phyloP scores from a whole-genome alignment of 2,113 vertebrate genomes.

The Mesembrinibis cayennensis region DNA sequence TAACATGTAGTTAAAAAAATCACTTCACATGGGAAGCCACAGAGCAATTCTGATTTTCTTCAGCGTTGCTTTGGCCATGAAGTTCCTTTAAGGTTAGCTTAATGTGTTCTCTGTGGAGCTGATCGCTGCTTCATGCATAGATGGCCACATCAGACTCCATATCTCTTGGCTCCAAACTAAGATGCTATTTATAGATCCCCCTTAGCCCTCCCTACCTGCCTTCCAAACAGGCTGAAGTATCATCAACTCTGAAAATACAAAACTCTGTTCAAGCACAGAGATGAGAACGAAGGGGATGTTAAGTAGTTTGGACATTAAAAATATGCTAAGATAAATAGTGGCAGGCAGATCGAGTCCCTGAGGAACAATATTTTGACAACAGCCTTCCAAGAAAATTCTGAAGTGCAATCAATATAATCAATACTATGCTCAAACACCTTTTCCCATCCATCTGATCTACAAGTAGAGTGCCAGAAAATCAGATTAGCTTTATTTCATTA shows the following conservation, averaged over 20 bases:
- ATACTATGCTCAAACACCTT: background rate
- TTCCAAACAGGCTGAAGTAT: background rate
- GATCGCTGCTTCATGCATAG: background rate
- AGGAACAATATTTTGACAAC: background rate
- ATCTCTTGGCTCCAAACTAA: background rate
- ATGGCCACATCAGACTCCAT: background rate
- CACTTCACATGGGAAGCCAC: background rate
- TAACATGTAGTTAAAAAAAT: background rate
- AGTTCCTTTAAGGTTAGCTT: background rate
- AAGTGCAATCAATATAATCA: background rate
- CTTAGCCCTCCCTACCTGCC: background rate
- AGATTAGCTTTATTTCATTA: background rate
- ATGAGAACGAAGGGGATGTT: background rate
- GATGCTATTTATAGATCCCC: background rate
- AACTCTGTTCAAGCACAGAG: background rate
- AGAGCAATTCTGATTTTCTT: background rate
- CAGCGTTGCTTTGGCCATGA: accelerated
- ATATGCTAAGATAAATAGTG: background rate
- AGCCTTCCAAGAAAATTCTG: background rate
- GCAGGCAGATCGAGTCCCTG: background rate
- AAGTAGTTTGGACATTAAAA: background rate
- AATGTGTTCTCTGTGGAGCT: background rate
- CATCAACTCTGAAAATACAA: background rate
- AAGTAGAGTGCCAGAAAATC: background rate
- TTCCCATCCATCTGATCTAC: background rate